These are phyloP conservation scores for Trachelus troglodyta DNA, from an alignment of 2,888 invertebrate genomes.

Conservation along the genomic window DNA sequence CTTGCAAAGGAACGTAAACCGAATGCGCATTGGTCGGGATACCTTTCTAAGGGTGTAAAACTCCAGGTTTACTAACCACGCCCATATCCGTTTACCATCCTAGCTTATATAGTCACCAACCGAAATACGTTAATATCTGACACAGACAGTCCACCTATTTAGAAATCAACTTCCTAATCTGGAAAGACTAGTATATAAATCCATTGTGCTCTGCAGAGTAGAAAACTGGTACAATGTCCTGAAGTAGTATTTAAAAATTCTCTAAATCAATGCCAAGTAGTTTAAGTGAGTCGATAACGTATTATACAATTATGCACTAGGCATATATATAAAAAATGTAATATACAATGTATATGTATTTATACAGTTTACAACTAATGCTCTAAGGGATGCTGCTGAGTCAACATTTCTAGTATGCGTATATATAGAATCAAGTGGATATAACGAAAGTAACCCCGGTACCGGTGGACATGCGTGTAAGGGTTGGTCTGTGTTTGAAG, in stretches of 20 bases:
- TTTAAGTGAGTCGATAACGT: too few species aligned
- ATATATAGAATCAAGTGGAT: conserved; percentile 6
- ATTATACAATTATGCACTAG: too few species aligned
- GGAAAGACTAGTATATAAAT: neutral
- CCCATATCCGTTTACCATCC: conserved; percentile 31
- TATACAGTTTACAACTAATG: neutral
- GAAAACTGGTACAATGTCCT: neutral
- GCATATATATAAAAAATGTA: neutral
- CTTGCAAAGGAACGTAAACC: conserved; percentile 13
- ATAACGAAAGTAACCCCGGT: conserved; percentile 17
- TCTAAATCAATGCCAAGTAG: neutral
- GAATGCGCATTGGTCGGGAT: conserved; percentile 40
- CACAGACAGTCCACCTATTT: neutral
- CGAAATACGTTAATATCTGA: neutral
- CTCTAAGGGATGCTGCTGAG: neutral
- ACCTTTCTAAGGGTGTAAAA: conserved; percentile 32
- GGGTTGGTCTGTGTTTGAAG: conserved; percentile 48
- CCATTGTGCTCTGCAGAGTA: neutral
- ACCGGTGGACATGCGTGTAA: conserved; percentile 11
- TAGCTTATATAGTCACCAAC: neutral
- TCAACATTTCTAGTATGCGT: neutral
- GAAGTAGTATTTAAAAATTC: neutral
- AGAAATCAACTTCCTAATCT: neutral
- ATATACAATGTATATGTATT: neutral
- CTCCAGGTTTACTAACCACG: conserved; percentile 39